phyloP scores from a whole-genome alignment of 92 coral and sea anemone species.

The Porites cylindrica region DNA sequence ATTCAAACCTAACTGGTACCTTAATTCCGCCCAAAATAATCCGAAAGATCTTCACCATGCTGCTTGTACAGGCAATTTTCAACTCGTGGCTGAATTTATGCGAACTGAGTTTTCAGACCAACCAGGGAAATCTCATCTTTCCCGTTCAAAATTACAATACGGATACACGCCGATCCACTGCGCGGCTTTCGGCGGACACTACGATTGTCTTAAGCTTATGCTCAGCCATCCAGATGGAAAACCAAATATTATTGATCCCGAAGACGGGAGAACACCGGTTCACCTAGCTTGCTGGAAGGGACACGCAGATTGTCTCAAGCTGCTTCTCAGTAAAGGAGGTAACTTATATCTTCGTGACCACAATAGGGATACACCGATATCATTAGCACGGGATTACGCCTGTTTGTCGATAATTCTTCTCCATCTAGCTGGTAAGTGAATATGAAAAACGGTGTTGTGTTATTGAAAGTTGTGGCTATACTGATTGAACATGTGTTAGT shows the following conservation, averaged over 20 bases:
- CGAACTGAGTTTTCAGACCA: constrained; percentile 42
- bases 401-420: too few species aligned
- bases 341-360: constrained; percentile 33
- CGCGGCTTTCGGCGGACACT: constrained; percentile 80
- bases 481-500: too few species aligned
- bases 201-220: constrained; percentile 71
- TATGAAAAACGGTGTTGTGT: too few species aligned
- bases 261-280: constrained; percentile 75
- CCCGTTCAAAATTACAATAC: constrained; percentile 26
- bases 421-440: constrained; percentile 14
- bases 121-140: constrained; percentile 69
- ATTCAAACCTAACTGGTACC: constrained; percentile 62
- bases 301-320: constrained; percentile 40
- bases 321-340: constrained; percentile 70
- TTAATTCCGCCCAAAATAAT: constrained; percentile 54
- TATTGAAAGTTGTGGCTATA: too few species aligned
- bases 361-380: constrained; percentile 38
- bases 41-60: constrained; percentile 74
- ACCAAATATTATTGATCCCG: constrained; percentile 65
- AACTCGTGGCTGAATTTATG: constrained; percentile 51
- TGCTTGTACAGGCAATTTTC: constrained; percentile 73
- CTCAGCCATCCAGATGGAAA: constrained; percentile 74
- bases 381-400: constrained; percentile 18
- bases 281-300: constrained; percentile 84
- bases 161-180: constrained; percentile 85